Evolutionary conservation across 2,113 vertebrate genomes (phyloP).

Genomic region (Muntiacus reevesi): DNA sequence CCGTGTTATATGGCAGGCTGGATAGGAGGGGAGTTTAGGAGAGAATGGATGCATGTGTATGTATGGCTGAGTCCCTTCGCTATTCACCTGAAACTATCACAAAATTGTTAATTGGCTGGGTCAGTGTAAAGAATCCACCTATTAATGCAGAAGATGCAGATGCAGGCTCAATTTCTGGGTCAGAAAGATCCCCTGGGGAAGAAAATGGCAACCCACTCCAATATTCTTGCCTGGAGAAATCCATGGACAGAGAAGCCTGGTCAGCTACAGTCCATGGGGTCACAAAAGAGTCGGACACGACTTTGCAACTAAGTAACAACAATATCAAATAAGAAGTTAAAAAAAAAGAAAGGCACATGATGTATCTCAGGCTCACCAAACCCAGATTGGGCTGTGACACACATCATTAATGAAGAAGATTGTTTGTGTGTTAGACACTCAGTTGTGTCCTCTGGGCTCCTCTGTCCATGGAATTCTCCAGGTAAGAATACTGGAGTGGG

Average conservation of each 20-base stretch:
- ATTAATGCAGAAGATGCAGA: background rate
- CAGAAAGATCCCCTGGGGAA: background rate
- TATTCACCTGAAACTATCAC: background rate
- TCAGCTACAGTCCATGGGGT: background rate
- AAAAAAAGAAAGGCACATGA: background rate
- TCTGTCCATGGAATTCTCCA: background rate
- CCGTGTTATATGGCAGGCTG: background rate
- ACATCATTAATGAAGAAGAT: background rate
- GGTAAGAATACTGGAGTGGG: background rate
- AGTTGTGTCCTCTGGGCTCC: fast-evolving
- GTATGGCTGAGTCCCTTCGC: background rate
- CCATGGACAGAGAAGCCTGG: background rate
- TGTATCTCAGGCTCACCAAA: fast-evolving
- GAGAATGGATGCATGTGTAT: background rate
- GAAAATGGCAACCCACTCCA: background rate
- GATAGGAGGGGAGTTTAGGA: background rate
- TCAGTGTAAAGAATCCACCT: background rate
- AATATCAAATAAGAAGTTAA: background rate
- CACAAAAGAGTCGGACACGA: background rate
- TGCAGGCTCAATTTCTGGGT: background rate
- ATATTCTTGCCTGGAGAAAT: background rate
- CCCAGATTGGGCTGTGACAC: background rate
- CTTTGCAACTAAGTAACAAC: background rate
- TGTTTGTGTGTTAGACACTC: background rate
- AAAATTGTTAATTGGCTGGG: background rate